Conservation (phyloP, 2,888 invertebrate genomes). For the Chironomus tentans region DNA sequence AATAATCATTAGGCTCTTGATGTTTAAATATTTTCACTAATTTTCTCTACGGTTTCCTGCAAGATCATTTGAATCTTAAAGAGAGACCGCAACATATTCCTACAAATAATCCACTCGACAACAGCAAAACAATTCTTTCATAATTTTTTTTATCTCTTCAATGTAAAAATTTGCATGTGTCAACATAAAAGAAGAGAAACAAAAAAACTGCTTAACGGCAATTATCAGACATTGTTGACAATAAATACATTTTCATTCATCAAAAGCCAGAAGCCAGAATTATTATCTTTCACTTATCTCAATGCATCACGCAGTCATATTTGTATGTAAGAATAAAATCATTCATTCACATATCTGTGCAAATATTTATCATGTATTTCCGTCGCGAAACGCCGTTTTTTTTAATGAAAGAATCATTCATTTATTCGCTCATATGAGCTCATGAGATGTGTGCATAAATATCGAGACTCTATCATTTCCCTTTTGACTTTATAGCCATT, state of each 20-base stretch:
- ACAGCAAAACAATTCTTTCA: too few relatives aligned
- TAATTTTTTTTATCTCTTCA: too few relatives aligned
- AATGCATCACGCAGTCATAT: not conserved
- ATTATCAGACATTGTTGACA: not conserved
- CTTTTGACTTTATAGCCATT: not conserved
- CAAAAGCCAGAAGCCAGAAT: not conserved
- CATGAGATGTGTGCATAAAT: not conserved
- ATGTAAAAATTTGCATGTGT: too few relatives aligned
- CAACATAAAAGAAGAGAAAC: too few relatives aligned
- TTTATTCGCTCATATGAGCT: not conserved
- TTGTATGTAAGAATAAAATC: not conserved
- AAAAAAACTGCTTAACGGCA: not conserved
- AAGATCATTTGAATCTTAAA: too few relatives aligned
- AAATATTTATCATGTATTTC: conserved; percentile 25
- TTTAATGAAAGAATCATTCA: not conserved
- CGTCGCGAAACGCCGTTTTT: not conserved
- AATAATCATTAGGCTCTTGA: too few relatives aligned
- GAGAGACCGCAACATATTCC: too few relatives aligned
- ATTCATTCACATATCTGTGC: not conserved
- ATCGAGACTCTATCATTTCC: not conserved
- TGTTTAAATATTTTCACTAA: too few relatives aligned
- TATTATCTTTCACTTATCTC: not conserved
- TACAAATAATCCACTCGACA: too few relatives aligned
- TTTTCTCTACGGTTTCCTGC: too few relatives aligned
- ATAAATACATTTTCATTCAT: not conserved